Conservation (phyloP, 2,888 invertebrate genomes). For the Xanthorhoe designata region DNA sequence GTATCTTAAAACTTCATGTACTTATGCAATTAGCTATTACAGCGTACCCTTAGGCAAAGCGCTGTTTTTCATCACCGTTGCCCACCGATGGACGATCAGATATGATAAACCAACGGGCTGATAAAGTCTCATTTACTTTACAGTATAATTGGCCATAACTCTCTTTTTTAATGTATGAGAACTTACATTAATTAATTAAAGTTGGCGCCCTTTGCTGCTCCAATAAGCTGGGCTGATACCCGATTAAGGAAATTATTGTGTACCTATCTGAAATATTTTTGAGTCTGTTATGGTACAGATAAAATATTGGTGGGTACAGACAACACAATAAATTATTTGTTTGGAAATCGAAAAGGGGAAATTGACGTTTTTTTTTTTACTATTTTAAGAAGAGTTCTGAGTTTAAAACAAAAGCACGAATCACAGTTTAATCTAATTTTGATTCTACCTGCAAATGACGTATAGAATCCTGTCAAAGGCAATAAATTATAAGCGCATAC, state of each 20-base stretch:
- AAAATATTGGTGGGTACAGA: no score
- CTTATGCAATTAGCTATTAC: constrained; percentile 64
- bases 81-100: constrained; percentile 62
- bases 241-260: background rate
- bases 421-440: no score
- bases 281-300: no score
- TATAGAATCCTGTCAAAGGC: background rate
- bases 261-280: background rate
- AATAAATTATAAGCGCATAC: background rate
- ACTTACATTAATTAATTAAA: constrained; percentile 26
- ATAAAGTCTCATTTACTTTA: constrained; percentile 44
- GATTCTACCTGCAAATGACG: background rate
- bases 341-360: no score
- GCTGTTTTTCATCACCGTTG: constrained; percentile 50
- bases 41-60: constrained; percentile 45
- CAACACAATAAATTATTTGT: no score
- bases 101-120: constrained; percentile 58
- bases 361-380: no score
- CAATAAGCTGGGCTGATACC: background rate
- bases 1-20: constrained; percentile 48
- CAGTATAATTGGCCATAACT: constrained; percentile 33
- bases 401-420: no score
- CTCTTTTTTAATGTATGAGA: constrained; percentile 28
- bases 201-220: background rate
- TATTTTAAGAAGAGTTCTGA: no score